Evolutionary conservation across 2,113 vertebrate genomes (phyloP).

Genomic region (Pagrus major): DNA sequence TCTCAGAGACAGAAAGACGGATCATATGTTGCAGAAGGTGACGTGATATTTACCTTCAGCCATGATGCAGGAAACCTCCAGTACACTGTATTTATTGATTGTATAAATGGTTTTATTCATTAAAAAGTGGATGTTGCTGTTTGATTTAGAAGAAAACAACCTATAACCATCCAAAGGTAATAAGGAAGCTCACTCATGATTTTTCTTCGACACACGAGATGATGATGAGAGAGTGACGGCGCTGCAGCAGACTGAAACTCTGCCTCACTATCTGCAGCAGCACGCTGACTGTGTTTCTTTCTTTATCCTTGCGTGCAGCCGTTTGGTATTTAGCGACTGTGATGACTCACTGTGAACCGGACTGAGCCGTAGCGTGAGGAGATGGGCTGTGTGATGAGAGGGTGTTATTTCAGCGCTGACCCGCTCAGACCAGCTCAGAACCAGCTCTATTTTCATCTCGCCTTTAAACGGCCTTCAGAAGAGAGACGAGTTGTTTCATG

Average conservation of each 20-base stretch:
- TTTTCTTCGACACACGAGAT: background rate
- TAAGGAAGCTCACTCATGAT: background rate
- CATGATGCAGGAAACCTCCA: too few relatives aligned
- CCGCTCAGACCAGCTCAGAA: slow-evolving; percentile 6
- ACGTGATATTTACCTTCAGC: background rate
- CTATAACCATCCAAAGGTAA: background rate
- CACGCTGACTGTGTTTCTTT: background rate
- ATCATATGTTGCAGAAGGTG: background rate
- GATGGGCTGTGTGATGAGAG: background rate
- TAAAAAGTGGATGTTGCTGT: background rate
- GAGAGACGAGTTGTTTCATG: background rate
- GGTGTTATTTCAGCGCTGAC: slow-evolving; percentile 1
- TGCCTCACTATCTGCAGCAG: background rate
- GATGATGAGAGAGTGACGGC: background rate
- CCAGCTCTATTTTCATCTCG: background rate
- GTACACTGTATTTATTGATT: too few relatives aligned
- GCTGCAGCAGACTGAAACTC: slow-evolving; percentile 7
- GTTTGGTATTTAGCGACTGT: slow-evolving; percentile 24
- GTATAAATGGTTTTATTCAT: too few relatives aligned
- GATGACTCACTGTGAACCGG: slow-evolving; percentile 21
- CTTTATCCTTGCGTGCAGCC: background rate
- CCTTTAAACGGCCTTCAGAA: background rate
- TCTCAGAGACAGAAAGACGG: too few relatives aligned
- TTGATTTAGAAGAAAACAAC: background rate
- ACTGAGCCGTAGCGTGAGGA: background rate